Percentiles rank a stretch among this genome's conserved stretches.
Conservation (phyloP, 2,888 invertebrate species). For the Heliconius sara region DNA sequence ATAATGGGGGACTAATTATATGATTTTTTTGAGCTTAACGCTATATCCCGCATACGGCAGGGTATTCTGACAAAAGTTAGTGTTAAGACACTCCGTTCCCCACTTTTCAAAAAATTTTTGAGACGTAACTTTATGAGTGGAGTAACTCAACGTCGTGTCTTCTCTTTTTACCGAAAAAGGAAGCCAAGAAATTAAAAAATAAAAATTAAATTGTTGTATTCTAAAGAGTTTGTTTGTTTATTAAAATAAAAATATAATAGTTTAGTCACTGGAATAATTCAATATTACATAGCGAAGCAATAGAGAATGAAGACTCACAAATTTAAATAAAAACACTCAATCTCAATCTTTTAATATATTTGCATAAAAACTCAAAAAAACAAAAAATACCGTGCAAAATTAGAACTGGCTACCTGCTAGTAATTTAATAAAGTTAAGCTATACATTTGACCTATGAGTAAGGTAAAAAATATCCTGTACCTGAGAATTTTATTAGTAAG, state of each 20-base stretch:
- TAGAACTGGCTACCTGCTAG: slow-evolving; percentile 9
- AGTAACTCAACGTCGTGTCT: not conserved
- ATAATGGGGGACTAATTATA: not conserved
- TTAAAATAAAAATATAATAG: too few species aligned
- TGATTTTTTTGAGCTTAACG: not conserved
- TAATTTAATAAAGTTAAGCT: not conserved
- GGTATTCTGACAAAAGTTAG: too few species aligned
- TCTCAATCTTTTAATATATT: not conserved
- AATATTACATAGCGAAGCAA: too few species aligned
- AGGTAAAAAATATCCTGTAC: slow-evolving; percentile 9
- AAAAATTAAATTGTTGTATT: too few species aligned
- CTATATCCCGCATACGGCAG: too few species aligned
- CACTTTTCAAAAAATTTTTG: too few species aligned
- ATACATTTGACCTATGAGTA: slow-evolving; percentile 21
- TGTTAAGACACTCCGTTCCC: too few species aligned
- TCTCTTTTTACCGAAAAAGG: not conserved
- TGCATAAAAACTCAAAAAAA: not conserved
- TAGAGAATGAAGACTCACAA: not conserved
- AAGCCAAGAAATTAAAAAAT: not conserved
- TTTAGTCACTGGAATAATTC: too few species aligned
- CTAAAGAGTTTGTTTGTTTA: too few species aligned
- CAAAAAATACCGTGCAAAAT: not conserved
- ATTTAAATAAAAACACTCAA: not conserved
- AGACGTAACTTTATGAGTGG: not conserved
- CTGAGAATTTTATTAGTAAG: slow-evolving; percentile 17